Conservation (phyloP, 2,888 invertebrate species). For the Tachystola acroxantha region DNA sequence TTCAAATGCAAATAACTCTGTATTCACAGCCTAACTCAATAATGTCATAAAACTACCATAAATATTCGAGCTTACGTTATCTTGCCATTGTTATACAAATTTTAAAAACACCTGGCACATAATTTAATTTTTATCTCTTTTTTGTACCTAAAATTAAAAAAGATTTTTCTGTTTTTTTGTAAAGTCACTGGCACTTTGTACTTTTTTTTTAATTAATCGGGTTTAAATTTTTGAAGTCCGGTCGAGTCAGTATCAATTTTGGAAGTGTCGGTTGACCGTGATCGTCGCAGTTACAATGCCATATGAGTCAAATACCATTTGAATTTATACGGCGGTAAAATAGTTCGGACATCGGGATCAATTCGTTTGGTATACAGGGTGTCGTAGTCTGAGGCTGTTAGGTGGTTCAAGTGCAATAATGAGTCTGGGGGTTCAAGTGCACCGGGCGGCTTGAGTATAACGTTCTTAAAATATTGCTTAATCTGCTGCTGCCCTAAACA, state of each 20-base stretch:
- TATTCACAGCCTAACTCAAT: not conserved
- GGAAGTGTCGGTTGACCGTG: constrained; percentile 2
- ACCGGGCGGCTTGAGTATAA: too few species aligned
- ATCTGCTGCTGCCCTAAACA: too few species aligned
- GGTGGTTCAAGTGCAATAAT: too few species aligned
- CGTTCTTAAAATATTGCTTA: too few species aligned
- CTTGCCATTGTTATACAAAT: not conserved
- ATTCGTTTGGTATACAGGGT: too few species aligned
- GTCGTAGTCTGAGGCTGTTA: too few species aligned
- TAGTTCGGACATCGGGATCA: not conserved
- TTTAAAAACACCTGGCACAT: not conserved
- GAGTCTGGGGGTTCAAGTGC: too few species aligned
- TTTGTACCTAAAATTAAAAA: not conserved
- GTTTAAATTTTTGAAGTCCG: not conserved
- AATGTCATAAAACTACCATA: not conserved
- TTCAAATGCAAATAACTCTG: not conserved
- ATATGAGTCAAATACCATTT: constrained; percentile 7
- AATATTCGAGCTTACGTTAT: not conserved
- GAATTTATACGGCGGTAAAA: constrained; percentile 10
- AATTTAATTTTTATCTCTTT: not conserved
- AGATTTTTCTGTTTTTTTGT: not conserved
- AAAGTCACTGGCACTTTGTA: not conserved
- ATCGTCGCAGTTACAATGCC: constrained; percentile 5
- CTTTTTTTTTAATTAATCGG: not conserved
- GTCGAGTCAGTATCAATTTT: constrained; percentile 1